These are phyloP conservation scores for Aphelocoma californica DNA, from an alignment of 2,797 vertebrate genomes.

Conservation along the genomic window DNA sequence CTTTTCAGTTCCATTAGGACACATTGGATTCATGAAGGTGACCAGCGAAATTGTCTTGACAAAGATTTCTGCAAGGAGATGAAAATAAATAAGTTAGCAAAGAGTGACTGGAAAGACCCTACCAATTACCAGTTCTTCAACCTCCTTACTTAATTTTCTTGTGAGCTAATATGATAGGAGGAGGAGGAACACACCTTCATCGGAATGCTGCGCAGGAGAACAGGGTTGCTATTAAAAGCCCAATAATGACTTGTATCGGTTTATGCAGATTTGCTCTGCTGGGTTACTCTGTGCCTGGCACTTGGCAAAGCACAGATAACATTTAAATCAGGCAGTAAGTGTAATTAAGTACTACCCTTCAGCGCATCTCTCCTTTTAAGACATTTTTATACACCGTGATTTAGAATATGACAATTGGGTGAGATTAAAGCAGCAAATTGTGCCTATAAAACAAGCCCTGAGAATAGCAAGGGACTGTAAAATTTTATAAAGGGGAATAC, in stretches of 20 bases:
- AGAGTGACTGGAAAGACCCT: not conserved
- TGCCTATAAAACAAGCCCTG: constrained; percentile 77
- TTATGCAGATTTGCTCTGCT: constrained; percentile 70
- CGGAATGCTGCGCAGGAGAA: constrained; percentile 35
- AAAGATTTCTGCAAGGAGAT: not conserved
- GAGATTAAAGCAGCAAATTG: constrained; percentile 80
- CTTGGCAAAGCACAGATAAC: constrained; percentile 71
- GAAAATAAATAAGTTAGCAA: not conserved
- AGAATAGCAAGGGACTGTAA: constrained; percentile 76
- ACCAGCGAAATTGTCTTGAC: not conserved
- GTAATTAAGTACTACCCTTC: constrained; percentile 81
- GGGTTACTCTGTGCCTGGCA: constrained; percentile 48
- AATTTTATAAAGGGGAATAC: constrained; percentile 77
- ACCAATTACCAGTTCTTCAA: constrained; percentile 7
- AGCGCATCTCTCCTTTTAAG: constrained; percentile 73
- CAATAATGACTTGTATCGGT: constrained; percentile 70
- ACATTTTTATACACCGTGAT: constrained; percentile 77
- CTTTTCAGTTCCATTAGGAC: not conserved
- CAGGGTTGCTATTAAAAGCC: constrained; percentile 59
- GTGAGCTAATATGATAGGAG: not conserved
- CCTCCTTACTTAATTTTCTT: constrained; percentile 19
- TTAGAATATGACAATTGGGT: constrained; percentile 79
- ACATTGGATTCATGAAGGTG: not conserved
- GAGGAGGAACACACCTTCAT: constrained; percentile 30
- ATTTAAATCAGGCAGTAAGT: constrained; percentile 78